Base-by-base conservation (phyloP, 2,797 vertebrate species). In the Eulemur mongoz region DNA sequence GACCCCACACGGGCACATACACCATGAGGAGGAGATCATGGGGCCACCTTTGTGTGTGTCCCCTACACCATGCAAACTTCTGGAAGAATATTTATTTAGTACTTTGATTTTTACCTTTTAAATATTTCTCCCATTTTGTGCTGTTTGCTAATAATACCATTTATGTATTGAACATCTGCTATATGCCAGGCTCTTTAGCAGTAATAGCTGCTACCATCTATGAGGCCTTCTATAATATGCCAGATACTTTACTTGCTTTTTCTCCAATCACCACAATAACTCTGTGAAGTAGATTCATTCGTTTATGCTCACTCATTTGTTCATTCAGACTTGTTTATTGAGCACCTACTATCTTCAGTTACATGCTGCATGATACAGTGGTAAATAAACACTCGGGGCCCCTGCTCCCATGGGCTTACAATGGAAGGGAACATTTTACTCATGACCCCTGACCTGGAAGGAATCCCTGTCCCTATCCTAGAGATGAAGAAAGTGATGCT, bases 1-100 rank as follows among this genome's bases (percentile, higher is more conserved):
- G 4, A 25, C 52, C 9, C 2, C n/a, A 7, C 6, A 1, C 12
- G 2, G 59, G 1, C 2, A 23, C 8, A n/a, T 12, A 14, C 30
- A 1, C 14, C 2, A 10, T 0, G 38, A 70, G 32, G 22, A n/a
- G 20, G 17, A 82, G 57, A 23, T 9, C 13, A 1, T 5, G 43
- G 59, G 22, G 22, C 6, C 23, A 17, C 38, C 45, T 38, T 14
- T 1, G 27, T 4, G 7, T 48, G 70, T 84, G n/a, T 61, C 14
- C 11, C 52, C 35, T 32, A 40, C 5, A 9, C 69, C 4, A 5
- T 1, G n/a, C 32, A 25, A 1, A 22, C 45, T 50, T 89, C 65
- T 43, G 14, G 65, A 8, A 32, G 50, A 22, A 5, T 32, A 9
- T 6, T 91, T 48, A 52, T 25, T 90, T 30, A 32, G 43, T 54